Evolutionary conservation across 1,140 invertebrate genomes (phyloP).

Genomic region (Nautilus pompilius): DNA sequence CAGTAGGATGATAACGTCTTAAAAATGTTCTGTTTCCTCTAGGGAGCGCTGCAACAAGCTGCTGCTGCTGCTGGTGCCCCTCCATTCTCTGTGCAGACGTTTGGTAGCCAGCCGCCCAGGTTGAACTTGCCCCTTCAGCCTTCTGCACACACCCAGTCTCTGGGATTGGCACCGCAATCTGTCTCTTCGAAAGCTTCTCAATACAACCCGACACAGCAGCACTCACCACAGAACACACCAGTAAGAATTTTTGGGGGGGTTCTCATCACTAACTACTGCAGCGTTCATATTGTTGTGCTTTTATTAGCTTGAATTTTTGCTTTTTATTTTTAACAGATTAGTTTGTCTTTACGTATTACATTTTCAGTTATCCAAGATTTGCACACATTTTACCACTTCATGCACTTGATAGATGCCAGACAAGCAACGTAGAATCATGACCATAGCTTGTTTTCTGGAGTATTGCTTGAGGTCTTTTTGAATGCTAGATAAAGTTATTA

Average conservation of each 20-base stretch:
- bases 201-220: conserved; percentile 15
- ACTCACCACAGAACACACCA: conserved; percentile 27
- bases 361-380: too few relatives aligned
- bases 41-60: conserved; percentile 32
- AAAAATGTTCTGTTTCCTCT: conserved; percentile 14
- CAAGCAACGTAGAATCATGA: too few relatives aligned
- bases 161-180: conserved; percentile 13
- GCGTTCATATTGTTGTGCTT: too few relatives aligned
- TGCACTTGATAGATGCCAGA: too few relatives aligned
- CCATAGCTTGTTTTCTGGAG: too few relatives aligned
- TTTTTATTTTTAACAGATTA: too few relatives aligned
- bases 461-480: too few relatives aligned
- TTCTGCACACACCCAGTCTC: conserved; percentile 22
- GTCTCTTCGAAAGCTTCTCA: conserved; percentile 13
- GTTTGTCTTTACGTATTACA: too few relatives aligned
- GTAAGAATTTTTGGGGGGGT: conserved; percentile 13
- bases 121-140: conserved; percentile 31
- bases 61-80: conserved; percentile 21
- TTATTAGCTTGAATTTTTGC: too few relatives aligned
- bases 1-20: conserved; percentile 14
- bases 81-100: conserved; percentile 34
- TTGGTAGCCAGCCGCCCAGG: conserved; percentile 30
- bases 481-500: too few relatives aligned
- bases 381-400: too few relatives aligned
- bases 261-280: too few relatives aligned